Evolutionary conservation across 2,113 vertebrate species (phyloP).

Genomic region (Cyanistes caeruleus): DNA sequence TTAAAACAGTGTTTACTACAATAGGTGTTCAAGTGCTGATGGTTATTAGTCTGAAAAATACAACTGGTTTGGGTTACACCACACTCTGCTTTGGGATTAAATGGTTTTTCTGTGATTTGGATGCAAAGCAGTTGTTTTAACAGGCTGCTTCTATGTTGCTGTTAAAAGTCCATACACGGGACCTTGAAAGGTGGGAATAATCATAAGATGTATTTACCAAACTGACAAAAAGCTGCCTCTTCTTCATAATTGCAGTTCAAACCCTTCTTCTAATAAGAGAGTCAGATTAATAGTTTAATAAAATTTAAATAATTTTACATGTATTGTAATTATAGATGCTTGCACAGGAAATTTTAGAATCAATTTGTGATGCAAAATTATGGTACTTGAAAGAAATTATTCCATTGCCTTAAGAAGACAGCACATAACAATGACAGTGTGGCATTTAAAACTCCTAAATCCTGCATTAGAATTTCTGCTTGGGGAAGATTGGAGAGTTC

Average conservation of each 20-base stretch:
- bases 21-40: neutral
- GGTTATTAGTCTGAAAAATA: neutral
- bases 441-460: neutral
- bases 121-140: neutral
- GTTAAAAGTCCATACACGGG: fast-evolving
- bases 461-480: neutral
- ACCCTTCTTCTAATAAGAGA: neutral
- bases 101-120: neutral
- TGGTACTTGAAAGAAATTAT: neutral
- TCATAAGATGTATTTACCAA: neutral
- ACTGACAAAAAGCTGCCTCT: neutral
- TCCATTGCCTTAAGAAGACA: neutral
- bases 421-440: neutral
- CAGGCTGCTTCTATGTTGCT: neutral
- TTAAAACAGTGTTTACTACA: neutral
- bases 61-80: neutral
- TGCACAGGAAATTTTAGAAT: neutral
- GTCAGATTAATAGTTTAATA: neutral
- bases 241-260: neutral
- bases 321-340: neutral
- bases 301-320: neutral
- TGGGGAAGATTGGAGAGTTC: neutral
- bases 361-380: neutral
- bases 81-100: neutral
- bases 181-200: neutral